Evolutionary conservation across 2,113 vertebrate species (phyloP).

Genomic region (Tetrao urogallus): DNA sequence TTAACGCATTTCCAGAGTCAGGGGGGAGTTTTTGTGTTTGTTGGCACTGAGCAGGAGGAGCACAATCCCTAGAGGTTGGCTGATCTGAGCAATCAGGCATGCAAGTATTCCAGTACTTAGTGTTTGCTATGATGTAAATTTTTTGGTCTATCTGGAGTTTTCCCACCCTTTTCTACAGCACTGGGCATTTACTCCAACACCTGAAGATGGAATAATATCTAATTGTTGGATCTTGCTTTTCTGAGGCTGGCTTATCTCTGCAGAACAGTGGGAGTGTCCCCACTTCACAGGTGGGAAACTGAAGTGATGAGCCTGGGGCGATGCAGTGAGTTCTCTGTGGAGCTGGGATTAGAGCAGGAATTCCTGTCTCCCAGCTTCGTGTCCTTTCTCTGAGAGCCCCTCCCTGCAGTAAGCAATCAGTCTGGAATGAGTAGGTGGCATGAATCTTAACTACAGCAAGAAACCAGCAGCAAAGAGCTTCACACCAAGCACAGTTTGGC

Average conservation of each 20-base stretch:
- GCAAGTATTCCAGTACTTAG: not conserved
- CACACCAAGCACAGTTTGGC: not conserved
- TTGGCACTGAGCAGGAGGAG: not conserved
- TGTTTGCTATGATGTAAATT: slow-evolving; percentile 42
- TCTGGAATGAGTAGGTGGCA: slow-evolving; percentile 42
- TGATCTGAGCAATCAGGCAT: not conserved
- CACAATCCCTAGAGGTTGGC: not conserved
- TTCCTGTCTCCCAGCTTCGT: slow-evolving; percentile 49
- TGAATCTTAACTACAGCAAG: not conserved
- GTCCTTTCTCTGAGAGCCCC: slow-evolving; percentile 27
- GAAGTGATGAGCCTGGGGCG: slow-evolving; percentile 37
- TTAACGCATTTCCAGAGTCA: not conserved
- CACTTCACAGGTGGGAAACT: slow-evolving; percentile 64
- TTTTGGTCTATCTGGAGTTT: slow-evolving; percentile 34
- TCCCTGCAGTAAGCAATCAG: slow-evolving; percentile 59
- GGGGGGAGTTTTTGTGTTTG: not conserved
- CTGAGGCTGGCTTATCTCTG: slow-evolving; percentile 27
- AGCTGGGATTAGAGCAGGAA: slow-evolving; percentile 42
- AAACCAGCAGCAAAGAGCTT: not conserved
- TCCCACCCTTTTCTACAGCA: slow-evolving; percentile 26
- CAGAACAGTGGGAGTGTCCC: slow-evolving; percentile 43
- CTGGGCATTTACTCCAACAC: not conserved
- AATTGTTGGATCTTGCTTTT: slow-evolving; percentile 32
- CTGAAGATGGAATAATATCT: not conserved
- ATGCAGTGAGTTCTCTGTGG: not conserved